Evolutionary conservation across 2,113 vertebrate genomes (phyloP), one percentile per base, ranked within the genome.

Genomic region (Halichoeres trimaculatus): DNA sequence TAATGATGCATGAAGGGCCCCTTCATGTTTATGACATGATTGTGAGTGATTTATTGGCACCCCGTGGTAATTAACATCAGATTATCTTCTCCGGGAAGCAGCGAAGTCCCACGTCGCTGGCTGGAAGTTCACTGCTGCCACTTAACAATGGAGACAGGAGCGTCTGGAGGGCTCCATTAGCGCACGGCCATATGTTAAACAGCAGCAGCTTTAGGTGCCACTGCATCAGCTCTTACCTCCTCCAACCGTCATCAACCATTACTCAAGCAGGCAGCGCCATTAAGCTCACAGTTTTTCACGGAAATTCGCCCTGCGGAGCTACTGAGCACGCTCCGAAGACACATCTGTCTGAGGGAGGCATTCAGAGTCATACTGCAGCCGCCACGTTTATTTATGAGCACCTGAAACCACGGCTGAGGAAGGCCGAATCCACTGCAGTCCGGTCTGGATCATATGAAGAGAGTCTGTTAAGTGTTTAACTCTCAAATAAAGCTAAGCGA

Each of bases 1-100:
- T 88, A 87, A 88, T 79, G 86, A 88, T 81, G 84, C 86, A 84
- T 88, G 84, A 89, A 88, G 88, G 88, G 73, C 73, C 65, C 85
- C 82, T 87, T 85, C 80, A 84, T 80, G 73, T 89, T 87, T 84
- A 78, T 80, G 85, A 84, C 76, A 67, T 85, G 86, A 85, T 84
- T 84, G 80, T 66, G 67, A 82, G 84, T 84, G 87, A 88, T 91
- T 88, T 82, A 89, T 88, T 69, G 75, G 66, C 87, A 74, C 60
- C 76, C 64, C 61, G 17, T 36, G 67, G 57, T 89, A 85, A 89
- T 89, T 88, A 90, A 73, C 85, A 78, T 85, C 85, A 81, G 74
- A 88, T 86, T 77, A 86, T 74, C 85, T 81, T 86, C 85, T 70
- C 67, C 17, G 70, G 85, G 76, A 87, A 78, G 72, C 81, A 76